Percentiles rank a stretch among this genome's conserved stretches.
phyloP scores from a whole-genome alignment of 2,888 invertebrate species.

The Tinea pellionella region DNA sequence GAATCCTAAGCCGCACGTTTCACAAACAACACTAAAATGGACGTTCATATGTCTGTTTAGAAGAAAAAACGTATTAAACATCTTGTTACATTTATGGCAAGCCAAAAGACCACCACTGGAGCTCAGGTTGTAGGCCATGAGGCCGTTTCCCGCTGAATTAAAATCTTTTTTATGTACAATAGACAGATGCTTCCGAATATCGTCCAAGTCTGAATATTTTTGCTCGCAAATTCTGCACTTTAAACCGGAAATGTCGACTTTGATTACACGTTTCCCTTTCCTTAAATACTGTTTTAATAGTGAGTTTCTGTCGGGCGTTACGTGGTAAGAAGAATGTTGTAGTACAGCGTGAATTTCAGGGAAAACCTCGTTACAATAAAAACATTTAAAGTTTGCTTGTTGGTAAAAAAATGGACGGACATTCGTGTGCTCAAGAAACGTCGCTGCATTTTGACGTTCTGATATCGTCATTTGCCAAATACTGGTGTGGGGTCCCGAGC shows the following conservation, averaged over 20 bases:
- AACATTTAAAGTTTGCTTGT: slow-evolving; percentile 59
- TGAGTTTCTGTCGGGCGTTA: slow-evolving; percentile 36
- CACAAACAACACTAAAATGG: slow-evolving; percentile 56
- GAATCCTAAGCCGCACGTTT: slow-evolving; percentile 56
- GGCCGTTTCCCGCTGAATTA: slow-evolving; percentile 50
- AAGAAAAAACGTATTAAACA: slow-evolving; percentile 52
- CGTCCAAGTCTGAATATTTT: slow-evolving; percentile 46
- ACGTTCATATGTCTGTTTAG: slow-evolving; percentile 58
- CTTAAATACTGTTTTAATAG: slow-evolving; percentile 45
- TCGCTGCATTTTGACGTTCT: slow-evolving; percentile 55
- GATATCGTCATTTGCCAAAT: slow-evolving; percentile 62
- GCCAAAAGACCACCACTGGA: slow-evolving; percentile 37
- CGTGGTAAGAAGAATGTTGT: slow-evolving; percentile 38
- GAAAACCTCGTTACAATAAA: slow-evolving; percentile 53
- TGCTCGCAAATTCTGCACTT: slow-evolving; percentile 52
- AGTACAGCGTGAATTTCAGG: slow-evolving; percentile 49
- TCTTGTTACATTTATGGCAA: slow-evolving; percentile 49
- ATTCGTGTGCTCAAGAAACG: slow-evolving; percentile 48
- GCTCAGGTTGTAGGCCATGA: slow-evolving; percentile 52
- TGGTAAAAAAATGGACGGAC: slow-evolving; percentile 56
- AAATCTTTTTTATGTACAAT: slow-evolving; percentile 48
- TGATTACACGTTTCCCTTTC: slow-evolving; percentile 56
- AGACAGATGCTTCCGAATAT: slow-evolving; percentile 42
- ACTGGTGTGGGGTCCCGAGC: slow-evolving; percentile 43
- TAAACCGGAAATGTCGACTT: slow-evolving; percentile 52